Evolutionary conservation across 2,888 invertebrate genomes (phyloP), one percentile per base, ranked within the genome.

Genomic region (Napeogenes inachia): DNA sequence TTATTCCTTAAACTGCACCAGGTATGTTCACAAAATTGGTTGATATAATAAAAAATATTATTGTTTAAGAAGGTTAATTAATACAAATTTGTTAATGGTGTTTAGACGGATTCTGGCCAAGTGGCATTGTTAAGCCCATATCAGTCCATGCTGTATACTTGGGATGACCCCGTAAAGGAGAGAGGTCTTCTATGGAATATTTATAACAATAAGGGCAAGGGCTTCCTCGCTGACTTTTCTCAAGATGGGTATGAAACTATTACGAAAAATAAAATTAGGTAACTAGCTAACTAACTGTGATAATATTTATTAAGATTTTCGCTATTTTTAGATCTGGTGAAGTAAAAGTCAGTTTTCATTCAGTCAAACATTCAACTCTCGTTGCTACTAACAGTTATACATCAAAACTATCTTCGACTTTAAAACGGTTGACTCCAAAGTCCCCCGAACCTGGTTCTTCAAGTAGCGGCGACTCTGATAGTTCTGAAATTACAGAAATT

Each of bases 131-230:
- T 96, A 56, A 95, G 94, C 73, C 95, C 96, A 0, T 93, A 93
- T 71, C 93, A 96, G 80, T 93, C 94, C 10, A 86, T 96, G 75
- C 80, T 96, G 45, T 96, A 96, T 76, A 96, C 96, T 0, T 97
- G 96, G 96, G 96, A 96, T 73, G 96, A 97, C 79, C 96, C 96
- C 0, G 92, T 93, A 0, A 93, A 94, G 60, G 93, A 94, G 13
- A 89, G 95, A 65, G 92, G 92, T 58, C 86, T 97, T 2, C 89
- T 94, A 70, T 96, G 96, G 96, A 96, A 96, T 77, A 93, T 95
- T 13, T 96, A 96, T 79, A 95, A 95, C 71, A 94, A 95, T 71
- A 94, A 94, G 76, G 93, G 93, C 45, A 92, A 93, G 67, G 95
- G 95, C 60, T 95, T 93, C 73, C 84, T 92, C 2, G 94, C 95